Conservation (phyloP, 1,140 invertebrate species). For the Araneus ventricosus region DNA sequence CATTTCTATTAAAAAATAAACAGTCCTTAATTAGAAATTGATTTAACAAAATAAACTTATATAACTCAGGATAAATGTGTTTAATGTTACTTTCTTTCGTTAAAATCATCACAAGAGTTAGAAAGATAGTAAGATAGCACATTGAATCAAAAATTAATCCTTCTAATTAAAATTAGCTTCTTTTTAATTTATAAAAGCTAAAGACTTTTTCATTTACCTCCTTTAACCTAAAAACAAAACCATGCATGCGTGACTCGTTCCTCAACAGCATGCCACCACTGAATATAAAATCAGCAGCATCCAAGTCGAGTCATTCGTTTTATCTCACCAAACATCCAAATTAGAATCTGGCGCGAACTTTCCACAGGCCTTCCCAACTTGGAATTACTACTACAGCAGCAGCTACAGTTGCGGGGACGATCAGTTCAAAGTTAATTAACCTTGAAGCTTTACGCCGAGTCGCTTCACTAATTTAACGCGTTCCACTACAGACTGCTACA, state of each 20-base stretch:
- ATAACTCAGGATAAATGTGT: no score
- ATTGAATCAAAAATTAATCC: no score
- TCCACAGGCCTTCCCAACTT: neutral
- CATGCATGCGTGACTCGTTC: neutral
- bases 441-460: slow-evolving; percentile 34
- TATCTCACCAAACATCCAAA: neutral
- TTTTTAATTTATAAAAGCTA: no score
- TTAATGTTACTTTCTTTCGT: no score
- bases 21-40: no score
- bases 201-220: no score
- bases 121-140: no score
- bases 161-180: no score
- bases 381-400: slow-evolving; percentile 25
- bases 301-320: neutral
- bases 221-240: neutral
- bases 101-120: no score
- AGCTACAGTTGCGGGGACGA: neutral
- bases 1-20: no score
- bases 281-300: neutral
- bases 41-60: no score
- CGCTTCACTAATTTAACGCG: slow-evolving; percentile 55
- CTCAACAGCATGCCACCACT: neutral
- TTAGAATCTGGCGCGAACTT: neutral
- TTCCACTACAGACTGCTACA: neutral
- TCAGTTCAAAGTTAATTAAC: slow-evolving; percentile 60